Conservation (phyloP, 2,888 invertebrate genomes). For the Hyalella azteca region DNA sequence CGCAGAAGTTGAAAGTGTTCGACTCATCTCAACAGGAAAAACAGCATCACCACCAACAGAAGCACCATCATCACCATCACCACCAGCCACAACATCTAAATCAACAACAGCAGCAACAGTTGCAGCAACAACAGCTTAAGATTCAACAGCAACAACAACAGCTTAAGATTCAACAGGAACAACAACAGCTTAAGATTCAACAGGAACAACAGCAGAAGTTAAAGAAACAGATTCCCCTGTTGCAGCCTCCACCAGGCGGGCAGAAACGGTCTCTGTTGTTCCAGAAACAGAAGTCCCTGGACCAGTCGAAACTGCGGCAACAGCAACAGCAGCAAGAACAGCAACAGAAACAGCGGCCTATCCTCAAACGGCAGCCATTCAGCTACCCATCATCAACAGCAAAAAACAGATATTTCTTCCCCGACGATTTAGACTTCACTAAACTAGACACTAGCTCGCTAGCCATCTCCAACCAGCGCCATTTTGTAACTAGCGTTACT, state of each 20-base stretch:
- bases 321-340: slow-evolving; percentile 10
- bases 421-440: slow-evolving; percentile 20
- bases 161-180: too few species aligned
- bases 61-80: not conserved
- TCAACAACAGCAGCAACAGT: not conserved
- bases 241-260: not conserved
- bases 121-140: not conserved
- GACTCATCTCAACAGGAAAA: not conserved
- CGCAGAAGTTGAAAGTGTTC: not conserved
- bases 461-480: not conserved
- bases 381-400: slow-evolving; percentile 7
- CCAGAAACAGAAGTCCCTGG: slow-evolving; percentile 23
- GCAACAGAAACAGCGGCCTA: slow-evolving; percentile 12
- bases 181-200: not conserved
- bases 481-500: not conserved
- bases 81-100: not conserved
- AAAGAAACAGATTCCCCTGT: not conserved
- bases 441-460: not conserved
- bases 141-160: not conserved
- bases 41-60: not conserved
- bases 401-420: slow-evolving; percentile 33
- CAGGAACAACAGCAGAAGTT: slow-evolving; percentile 1
- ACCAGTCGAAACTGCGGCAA: not conserved
- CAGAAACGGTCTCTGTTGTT: not conserved
- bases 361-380: slow-evolving; percentile 9